Conservation (phyloP, 2,113 vertebrate genomes). For the Lucifuga dentata region DNA sequence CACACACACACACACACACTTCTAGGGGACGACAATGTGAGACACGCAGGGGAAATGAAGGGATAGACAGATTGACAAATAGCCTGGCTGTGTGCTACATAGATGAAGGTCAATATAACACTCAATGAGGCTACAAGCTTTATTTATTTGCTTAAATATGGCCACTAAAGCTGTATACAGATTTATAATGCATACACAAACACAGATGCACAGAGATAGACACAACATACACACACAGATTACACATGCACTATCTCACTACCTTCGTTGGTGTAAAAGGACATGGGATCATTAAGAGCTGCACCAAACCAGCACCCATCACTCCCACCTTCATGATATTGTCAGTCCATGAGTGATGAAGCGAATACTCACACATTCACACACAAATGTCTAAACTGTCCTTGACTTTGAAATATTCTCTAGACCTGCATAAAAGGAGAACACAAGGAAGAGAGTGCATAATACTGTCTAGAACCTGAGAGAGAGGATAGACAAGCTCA, state of each 20-base stretch:
- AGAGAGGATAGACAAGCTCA: background rate
- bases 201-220: background rate
- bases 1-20: slow-evolving; percentile 21
- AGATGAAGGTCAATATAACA: slow-evolving; percentile 43
- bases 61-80: slow-evolving; percentile 14
- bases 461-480: slow-evolving; percentile 1
- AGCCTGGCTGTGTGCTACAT: slow-evolving; percentile 1
- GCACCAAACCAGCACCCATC: background rate
- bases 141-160: slow-evolving; percentile 36
- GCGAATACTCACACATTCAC: no score
- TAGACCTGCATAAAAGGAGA: slow-evolving; percentile 1
- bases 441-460: background rate
- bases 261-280: slow-evolving; percentile 21
- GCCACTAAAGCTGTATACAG: slow-evolving; percentile 23
- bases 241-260: background rate
- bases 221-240: background rate
- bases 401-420: slow-evolving; percentile 33
- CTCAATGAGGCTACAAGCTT: background rate
- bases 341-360: background rate
- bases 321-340: slow-evolving; percentile 4
- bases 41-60: background rate
- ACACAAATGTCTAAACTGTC: slow-evolving; percentile 15
- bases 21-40: slow-evolving; percentile 8
- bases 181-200: slow-evolving; percentile 27
- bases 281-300: slow-evolving; percentile 14